Evolutionary conservation across 2,888 invertebrate species (phyloP), one percentile per base, ranked within the genome.

Genomic region (Pterobdella sp.): DNA sequence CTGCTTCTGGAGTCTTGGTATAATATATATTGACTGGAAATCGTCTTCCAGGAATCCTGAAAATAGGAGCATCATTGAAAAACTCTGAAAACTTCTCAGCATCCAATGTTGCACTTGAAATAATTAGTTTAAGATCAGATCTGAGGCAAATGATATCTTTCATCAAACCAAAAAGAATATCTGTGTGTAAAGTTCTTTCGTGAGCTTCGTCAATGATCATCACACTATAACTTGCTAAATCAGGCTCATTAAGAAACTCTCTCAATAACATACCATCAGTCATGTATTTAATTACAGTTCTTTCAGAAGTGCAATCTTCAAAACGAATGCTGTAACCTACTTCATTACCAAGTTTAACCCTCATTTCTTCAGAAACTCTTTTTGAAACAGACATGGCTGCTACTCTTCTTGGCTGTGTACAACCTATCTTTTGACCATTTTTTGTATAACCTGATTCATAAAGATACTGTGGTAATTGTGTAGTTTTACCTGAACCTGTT

Each of bases 321-420:
- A 99, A 99, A 79, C 98, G 88, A 80, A 99, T 98, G 78, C 87
- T 87, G 82, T 89, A 89, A 22, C 89, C 89, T 69, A 88, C 88
- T 80, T 85, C 84, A 79, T 84, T 83, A 42, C 97, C 98, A 35
- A 98, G 86, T 85, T 97, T 98, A 0, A 93, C 91, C 77, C 89
- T 89, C 92, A 97, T 93, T 87, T 99, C 98, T 82, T 97, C 92
- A 1, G 97, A 93, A 0, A 99, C 98, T 82, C 98, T 88, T 1
- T 96, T 91, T 31, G 98, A 93, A 32, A 99, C 98, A n/a, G 94
- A 94, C 98, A 98, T 99, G 1, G 98, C 96, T 32, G 98, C 98
- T 1, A 99, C 98, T 83, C 98, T 87, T 77, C 97, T 87, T 0
- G 98, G 97, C 83, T 96, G 95, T 0, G 97, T 98, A 81, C 97